Base-by-base conservation (phyloP, 23 tunicate genomes). In the Ciona savignyi region DNA sequence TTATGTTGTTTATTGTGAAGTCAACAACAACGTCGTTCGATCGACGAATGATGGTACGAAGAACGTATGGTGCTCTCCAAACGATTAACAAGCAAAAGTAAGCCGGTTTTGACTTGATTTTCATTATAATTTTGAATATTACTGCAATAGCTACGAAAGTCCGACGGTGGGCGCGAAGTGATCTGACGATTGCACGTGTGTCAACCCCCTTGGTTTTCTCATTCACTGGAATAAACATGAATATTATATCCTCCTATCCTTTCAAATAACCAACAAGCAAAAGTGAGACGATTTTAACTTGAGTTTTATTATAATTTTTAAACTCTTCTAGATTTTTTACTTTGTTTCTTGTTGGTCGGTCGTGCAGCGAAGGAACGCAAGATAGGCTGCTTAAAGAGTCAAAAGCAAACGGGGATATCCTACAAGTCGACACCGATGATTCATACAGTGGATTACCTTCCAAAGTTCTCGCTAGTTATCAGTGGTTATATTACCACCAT, bases 401-500 rank as follows among this genome's bases (percentile, higher is more conserved):
- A 6, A 15, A 42, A 6, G 56, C 9, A 42, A 42, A 42, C 34
- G 61, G 29, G 1, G 76, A 72, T 49, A 72, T 72, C 29, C 3
- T 72, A 2, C 76, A 72, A 25, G 27, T 30, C 20, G 32, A 72
- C 2, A 22, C 51, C 1, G 33, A 48, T 20, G 76, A 72, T 35
- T 24, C 33, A 1, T 72, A 72, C 61, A 33, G n/a, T 24, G 64
- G 27, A 6, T 25, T 72, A 2, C 76, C 76, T 25, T 32, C 49
- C 4, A 72, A 89, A 81, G 89, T 83, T n/a, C 63, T 89, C 33
- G 72, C 89, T 11, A 75, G 81, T 4, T 83, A 77, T 65, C 91
- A 91, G 67, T 84, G 76, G 83, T 67, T 85, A n/a, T 60, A 66
- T 2, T 79, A 76, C 20, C 29, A 80, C 32, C 27, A 71, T 2